A percentile compares a stretch with the other conserved stretches of the same genome.
Conservation (phyloP, 2,113 vertebrate genomes). For the Galemys pyrenaicus region DNA sequence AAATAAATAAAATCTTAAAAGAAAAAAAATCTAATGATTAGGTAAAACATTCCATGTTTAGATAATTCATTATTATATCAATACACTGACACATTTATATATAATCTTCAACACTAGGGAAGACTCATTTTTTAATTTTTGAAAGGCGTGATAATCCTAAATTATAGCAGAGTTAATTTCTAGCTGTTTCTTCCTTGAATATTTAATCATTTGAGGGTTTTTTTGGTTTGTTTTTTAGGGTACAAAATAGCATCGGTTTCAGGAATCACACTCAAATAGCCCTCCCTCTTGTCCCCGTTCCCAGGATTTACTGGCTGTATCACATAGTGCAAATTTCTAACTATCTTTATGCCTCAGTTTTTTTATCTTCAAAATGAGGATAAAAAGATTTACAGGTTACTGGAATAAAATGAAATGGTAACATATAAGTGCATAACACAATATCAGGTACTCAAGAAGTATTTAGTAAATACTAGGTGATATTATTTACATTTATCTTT, state of each 20-base stretch:
- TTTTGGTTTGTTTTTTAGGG: neutral
- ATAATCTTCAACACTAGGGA: neutral
- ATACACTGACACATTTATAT: neutral
- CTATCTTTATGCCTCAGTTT: neutral
- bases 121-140: constrained; percentile 43
- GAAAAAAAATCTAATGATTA: constrained; percentile 17
- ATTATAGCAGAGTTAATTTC: constrained; percentile 6
- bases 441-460: neutral
- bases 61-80: neutral
- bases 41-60: neutral
- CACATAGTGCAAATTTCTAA: neutral
- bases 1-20: no score
- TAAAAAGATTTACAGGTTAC: neutral
- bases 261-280: neutral
- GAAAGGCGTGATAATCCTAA: neutral
- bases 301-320: neutral
- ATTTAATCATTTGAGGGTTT: neutral
- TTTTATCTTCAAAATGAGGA: neutral
- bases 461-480: neutral
- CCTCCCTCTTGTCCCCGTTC: neutral
- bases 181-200: constrained; percentile 9
- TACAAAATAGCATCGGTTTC: neutral
- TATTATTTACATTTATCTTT: neutral
- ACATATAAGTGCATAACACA: neutral
- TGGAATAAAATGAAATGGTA: neutral